Evolutionary conservation across 2,113 vertebrate genomes (phyloP), one percentile per base, ranked within the genome.

Genomic region (Malurus alboscapulatus): DNA sequence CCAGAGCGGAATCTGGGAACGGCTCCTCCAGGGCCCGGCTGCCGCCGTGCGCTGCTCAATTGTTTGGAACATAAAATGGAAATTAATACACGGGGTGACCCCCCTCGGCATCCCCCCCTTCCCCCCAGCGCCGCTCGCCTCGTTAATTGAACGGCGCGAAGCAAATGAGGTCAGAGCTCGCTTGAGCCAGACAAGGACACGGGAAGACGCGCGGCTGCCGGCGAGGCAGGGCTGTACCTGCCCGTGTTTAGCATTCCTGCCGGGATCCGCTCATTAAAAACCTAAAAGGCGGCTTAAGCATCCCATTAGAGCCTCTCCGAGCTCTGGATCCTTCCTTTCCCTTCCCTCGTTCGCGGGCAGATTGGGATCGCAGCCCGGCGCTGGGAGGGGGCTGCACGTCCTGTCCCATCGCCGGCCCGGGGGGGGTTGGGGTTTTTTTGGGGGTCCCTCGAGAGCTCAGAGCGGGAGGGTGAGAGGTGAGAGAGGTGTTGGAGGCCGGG

Each of bases 151-250:
- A 96, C 57, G 76, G 92, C 85, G 58, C 58, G 71, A 93, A 95
- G 91, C 80, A 95, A 97, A 96, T 73, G 95, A 96, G 96, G 96
- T 96, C 96, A 94, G 93, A 95, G 91, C 95, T 95, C 91, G 59
- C 82, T 95, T 74, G 45, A 90, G 94, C 96, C 95, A 95, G 96
- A 95, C 96, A 97, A 97, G 96, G 95, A 94, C 95, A 89, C 80
- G 62, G 92, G 81, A 87, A 87, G 62, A 42, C 92, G 75, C 22
- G 57, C 71, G 19, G 38, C 75, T 21, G 77, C 84, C 94, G 94
- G 78, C 58, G 47, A 87, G 93, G 66, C 88, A 72, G 93, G 87
- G 72, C 90, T 90, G 79, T 94, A 87, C 96, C 95, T 88, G 42
- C 62, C 15, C 50, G 44, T 79, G 92, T 84, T 96, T 75, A 84